A percentile compares a stretch with the other conserved stretches of the same genome.
phyloP scores from a whole-genome alignment of 2,888 invertebrate species.

The Agrochola lota region DNA sequence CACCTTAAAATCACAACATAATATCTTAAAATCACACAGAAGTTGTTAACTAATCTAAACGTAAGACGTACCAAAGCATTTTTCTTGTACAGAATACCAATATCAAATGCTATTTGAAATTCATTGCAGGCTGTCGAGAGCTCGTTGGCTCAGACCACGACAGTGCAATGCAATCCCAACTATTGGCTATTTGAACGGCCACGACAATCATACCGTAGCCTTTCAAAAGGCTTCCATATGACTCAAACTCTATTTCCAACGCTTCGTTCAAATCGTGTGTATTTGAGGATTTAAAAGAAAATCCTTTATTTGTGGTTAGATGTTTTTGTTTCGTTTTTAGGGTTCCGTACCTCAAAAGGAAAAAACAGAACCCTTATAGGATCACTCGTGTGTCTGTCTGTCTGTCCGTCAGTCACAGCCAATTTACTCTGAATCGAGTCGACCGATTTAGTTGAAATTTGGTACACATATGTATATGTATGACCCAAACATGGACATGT shows the following conservation, averaged over 20 bases:
- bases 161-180: conserved; percentile 39
- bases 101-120: conserved; percentile 35
- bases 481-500: too few species aligned
- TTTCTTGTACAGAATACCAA: not conserved
- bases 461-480: too few species aligned
- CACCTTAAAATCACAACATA: not conserved
- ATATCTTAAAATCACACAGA: not conserved
- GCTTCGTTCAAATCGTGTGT: not conserved
- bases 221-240: conserved; percentile 15
- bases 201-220: conserved; percentile 30
- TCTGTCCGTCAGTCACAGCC: too few species aligned
- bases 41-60: not conserved
- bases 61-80: not conserved
- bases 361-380: too few species aligned
- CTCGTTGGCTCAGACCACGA: conserved; percentile 39
- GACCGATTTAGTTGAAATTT: too few species aligned
- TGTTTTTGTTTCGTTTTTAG: conserved; percentile 2
- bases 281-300: conserved; percentile 24
- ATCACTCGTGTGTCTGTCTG: too few species aligned
- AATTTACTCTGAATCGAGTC: too few species aligned
- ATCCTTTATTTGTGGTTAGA: not conserved
- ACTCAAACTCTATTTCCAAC: conserved; percentile 26
- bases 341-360: too few species aligned
- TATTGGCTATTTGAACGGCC: conserved; percentile 45
- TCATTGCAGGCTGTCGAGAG: conserved; percentile 18